A percentile compares a stretch with the other conserved stretches of the same genome.
These are phyloP conservation scores for Scalopus aquaticus DNA, from an alignment of 2,113 vertebrate species.

Conservation along the genomic window DNA sequence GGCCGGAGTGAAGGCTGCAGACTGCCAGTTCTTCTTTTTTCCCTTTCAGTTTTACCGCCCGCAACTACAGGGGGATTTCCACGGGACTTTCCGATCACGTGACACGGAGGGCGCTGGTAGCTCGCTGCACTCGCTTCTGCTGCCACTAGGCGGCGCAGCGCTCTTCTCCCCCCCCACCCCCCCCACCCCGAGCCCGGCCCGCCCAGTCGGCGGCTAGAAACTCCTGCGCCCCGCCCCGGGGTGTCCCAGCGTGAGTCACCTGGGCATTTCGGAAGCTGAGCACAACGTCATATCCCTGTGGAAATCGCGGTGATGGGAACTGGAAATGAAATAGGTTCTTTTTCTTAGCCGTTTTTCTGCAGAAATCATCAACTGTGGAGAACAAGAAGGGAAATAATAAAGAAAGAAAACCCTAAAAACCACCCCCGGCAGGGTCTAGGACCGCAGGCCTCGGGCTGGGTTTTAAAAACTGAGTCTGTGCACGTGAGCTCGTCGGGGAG, in stretches of 20 bases:
- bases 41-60: conserved; percentile 78
- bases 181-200: background rate
- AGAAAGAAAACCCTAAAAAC: conserved; percentile 75
- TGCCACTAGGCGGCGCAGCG: conserved; percentile 54
- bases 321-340: conserved; percentile 76
- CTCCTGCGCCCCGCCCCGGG: conserved; percentile 67
- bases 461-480: background rate
- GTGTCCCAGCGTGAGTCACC: conserved; percentile 79
- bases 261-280: conserved; percentile 75
- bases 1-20: conserved; percentile 35
- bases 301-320: conserved; percentile 80
- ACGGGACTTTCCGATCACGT: background rate
- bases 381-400: conserved; percentile 67
- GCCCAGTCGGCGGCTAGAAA: background rate
- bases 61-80: conserved; percentile 82
- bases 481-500: background rate
- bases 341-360: conserved; percentile 69
- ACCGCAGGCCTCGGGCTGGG: background rate
- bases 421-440: background rate
- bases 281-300: conserved; percentile 79
- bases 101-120: background rate
- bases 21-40: conserved; percentile 70
- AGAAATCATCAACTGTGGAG: conserved; percentile 68
- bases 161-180: background rate
- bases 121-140: too few species aligned